Evolutionary conservation across 2,888 invertebrate species (phyloP), one percentile per base, ranked within the genome.

Genomic region (Limenitis camilla): DNA sequence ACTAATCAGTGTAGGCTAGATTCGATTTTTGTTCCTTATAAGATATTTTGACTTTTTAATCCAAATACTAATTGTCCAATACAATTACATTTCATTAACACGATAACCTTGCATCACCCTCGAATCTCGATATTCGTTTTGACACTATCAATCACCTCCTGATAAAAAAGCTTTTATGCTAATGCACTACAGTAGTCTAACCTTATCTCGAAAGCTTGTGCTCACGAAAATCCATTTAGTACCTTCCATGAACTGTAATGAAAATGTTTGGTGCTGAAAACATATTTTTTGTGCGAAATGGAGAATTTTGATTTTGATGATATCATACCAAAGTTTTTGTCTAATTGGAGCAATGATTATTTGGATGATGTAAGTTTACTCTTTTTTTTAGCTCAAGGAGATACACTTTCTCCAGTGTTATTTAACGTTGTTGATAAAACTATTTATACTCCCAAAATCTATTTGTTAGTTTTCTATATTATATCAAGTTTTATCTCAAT

Each of bases 131-230:
- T 56, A 60, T 60, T 55, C 42, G 57, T 54, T 62, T 57, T 53
- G 49, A 51, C 52, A 56, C 49, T 64, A 66, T 66, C 65, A 62
- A 63, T 64, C 61, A 61, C 56, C 47, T 30, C 29, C 48, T 55
- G 83, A 85, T 85, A 86, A 81, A 72, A 83, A 81, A 74, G 79
- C 86, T 86, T 85, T 86, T 71, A 84, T 70, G 64, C 63, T 83
- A 85, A 86, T 85, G 82, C 77, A 81, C 74, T 77, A 74, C 76
- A 66, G 76, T 68, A 68, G 64, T 62, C 53, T 53, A 60, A 27
- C 40, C 49, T 68, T 79, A 82, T 81, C 81, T 76, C 58, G 51
- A 76, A 74, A 70, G 61, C 41, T 55, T 56, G 49, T 27, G 39
- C 49, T 44, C 45, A 39, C 33, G 36, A 53, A 57, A 60, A 61